phyloP scores from a whole-genome alignment of 2,113 vertebrate species.

The Scartelaos histophorus region DNA sequence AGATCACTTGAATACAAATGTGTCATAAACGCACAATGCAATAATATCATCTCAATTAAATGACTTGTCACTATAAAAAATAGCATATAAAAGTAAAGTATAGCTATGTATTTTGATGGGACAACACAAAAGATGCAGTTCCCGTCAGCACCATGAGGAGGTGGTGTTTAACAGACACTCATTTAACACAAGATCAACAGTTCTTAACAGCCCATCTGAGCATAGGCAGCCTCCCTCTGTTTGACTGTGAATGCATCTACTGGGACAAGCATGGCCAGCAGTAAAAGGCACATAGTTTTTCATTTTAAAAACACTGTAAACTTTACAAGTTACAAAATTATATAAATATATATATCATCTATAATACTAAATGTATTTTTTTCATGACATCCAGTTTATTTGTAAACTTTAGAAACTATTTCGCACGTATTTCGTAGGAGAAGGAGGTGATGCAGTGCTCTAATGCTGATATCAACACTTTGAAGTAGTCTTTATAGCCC shows the following conservation, averaged over 20 bases:
- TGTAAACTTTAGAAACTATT: neutral
- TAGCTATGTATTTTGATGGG: neutral
- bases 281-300: neutral
- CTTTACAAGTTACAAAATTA: neutral
- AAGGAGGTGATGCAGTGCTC: neutral
- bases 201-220: conserved; percentile 57
- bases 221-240: conserved; percentile 60
- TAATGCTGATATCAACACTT: too few species aligned
- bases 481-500: neutral
- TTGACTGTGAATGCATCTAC: conserved; percentile 19
- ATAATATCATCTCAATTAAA: neutral
- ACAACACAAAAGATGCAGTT: conserved; percentile 54
- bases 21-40: neutral
- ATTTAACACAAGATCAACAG: conserved; percentile 35
- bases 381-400: neutral
- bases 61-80: neutral
- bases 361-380: neutral
- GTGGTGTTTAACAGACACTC: conserved; percentile 65
- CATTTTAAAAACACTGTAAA: neutral
- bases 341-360: neutral
- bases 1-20: too few species aligned
- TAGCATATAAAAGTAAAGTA: neutral
- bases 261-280: neutral
- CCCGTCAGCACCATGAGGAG: conserved; percentile 56
- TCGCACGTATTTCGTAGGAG: neutral